Evolutionary conservation across 2,797 vertebrate species (phyloP).

Genomic region (Phrynocephalus vlangalii): DNA sequence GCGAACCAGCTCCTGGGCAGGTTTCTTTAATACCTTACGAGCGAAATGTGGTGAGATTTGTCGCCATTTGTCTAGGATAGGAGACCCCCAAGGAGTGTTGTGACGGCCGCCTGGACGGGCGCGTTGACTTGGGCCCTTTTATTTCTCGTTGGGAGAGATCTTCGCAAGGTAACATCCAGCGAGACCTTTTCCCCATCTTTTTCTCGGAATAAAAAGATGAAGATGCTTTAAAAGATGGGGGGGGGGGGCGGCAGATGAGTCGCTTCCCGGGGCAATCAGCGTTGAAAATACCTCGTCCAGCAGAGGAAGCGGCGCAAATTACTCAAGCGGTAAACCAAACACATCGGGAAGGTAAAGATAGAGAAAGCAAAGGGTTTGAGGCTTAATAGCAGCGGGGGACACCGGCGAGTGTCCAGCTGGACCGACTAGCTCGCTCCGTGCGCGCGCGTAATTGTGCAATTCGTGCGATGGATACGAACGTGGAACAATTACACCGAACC

Average conservation of each 20-base stretch:
- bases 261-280: conserved; percentile 46
- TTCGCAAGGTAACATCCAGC: conserved; percentile 17
- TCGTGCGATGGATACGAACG: no score
- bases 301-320: conserved; percentile 21
- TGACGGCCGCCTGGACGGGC: background rate
- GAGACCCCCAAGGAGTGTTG: background rate
- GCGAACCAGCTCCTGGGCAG: background rate
- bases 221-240: no score
- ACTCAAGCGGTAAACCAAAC: no score
- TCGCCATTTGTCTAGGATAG: no score
- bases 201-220: background rate
- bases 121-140: background rate
- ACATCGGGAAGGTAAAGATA: no score
- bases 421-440: no score
- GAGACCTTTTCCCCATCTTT: background rate
- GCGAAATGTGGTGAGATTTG: no score
- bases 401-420: background rate
- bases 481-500: background rate
- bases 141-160: conserved; percentile 47
- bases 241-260: background rate
- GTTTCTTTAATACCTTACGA: no score
- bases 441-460: no score
- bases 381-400: no score
- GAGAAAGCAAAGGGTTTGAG: no score
- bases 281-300: conserved; percentile 38